Evolutionary conservation across 2,797 vertebrate genomes (phyloP).

Genomic region (Ibycter americanus): DNA sequence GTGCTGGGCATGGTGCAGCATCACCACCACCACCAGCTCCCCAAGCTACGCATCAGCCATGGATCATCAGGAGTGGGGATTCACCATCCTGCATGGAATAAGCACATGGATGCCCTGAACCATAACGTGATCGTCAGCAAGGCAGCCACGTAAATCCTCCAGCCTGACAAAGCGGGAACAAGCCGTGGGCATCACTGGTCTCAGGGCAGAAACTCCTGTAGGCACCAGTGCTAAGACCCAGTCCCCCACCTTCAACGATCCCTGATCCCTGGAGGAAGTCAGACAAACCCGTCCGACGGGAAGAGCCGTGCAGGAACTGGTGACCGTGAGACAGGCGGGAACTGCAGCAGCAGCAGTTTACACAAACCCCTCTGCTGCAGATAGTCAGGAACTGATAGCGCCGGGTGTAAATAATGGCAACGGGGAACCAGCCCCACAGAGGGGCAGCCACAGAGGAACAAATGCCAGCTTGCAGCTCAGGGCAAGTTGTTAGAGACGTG

Average conservation of each 20-base stretch:
- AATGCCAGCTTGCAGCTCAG: background rate
- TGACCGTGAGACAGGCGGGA: background rate
- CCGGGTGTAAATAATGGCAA: background rate
- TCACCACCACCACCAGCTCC: background rate
- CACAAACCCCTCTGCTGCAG: constrained; percentile 20
- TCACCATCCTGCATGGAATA: background rate
- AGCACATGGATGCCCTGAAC: rapidly evolving
- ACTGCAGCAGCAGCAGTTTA: constrained; percentile 26
- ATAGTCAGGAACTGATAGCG: constrained; percentile 42
- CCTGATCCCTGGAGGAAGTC: background rate
- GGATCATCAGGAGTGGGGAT: rapidly evolving
- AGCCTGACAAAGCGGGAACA: background rate
- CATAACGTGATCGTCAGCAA: background rate
- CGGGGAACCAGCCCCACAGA: background rate
- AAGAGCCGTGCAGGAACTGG: constrained; percentile 35
- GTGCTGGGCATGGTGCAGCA: background rate
- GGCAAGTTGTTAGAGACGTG: background rate
- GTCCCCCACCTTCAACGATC: background rate
- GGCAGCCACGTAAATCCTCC: background rate
- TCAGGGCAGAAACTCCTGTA: background rate
- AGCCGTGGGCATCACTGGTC: rapidly evolving
- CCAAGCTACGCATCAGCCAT: rapidly evolving
- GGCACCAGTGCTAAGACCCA: background rate
- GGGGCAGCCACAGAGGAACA: background rate
- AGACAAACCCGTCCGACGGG: background rate